Conservation (phyloP, 2,888 invertebrate species). For the Drosophila gaucha region DNA sequence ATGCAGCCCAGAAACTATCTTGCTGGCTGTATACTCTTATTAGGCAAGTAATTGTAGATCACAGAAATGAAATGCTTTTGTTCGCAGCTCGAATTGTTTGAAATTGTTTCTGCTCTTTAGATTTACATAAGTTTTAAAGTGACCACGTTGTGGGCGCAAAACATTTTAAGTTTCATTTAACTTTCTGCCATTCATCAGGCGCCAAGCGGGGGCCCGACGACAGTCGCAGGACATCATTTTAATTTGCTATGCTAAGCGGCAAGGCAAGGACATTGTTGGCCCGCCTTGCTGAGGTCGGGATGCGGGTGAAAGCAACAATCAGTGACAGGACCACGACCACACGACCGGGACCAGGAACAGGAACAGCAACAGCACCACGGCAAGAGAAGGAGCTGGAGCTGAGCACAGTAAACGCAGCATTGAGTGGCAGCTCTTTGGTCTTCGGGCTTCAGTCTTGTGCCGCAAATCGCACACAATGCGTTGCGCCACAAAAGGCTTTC, state of each 20-base stretch:
- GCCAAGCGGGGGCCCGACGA: conserved; percentile 29
- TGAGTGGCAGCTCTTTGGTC: conserved; percentile 22
- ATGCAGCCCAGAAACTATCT: background rate
- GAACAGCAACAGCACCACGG: background rate
- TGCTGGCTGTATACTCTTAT: background rate
- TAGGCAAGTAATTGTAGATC: background rate
- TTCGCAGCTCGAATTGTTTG: conserved; percentile 1
- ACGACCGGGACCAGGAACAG: background rate
- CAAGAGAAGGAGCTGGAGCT: conserved; percentile 1
- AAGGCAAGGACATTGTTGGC: conserved; percentile 35
- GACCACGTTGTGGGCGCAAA: conserved; percentile 16
- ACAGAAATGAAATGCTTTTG: conserved; percentile 1
- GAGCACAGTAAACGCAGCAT: conserved; percentile 3
- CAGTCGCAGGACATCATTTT: conserved; percentile 52
- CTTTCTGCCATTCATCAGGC: conserved; percentile 41
- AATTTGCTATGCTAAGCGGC: conserved; percentile 61
- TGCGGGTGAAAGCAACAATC: conserved; percentile 39
- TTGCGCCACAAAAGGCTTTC: conserved; percentile 37
- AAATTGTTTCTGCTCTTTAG: background rate
- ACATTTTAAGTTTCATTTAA: conserved; percentile 61
- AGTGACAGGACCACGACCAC: conserved; percentile 26
- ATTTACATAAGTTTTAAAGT: conserved; percentile 11
- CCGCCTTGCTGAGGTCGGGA: conserved; percentile 2
- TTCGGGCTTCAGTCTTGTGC: conserved; percentile 18
- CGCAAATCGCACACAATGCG: conserved; percentile 51